Evolutionary conservation across 2,797 vertebrate species (phyloP), one percentile per base, ranked within the genome.

Genomic region (Onychomys arenicola): DNA sequence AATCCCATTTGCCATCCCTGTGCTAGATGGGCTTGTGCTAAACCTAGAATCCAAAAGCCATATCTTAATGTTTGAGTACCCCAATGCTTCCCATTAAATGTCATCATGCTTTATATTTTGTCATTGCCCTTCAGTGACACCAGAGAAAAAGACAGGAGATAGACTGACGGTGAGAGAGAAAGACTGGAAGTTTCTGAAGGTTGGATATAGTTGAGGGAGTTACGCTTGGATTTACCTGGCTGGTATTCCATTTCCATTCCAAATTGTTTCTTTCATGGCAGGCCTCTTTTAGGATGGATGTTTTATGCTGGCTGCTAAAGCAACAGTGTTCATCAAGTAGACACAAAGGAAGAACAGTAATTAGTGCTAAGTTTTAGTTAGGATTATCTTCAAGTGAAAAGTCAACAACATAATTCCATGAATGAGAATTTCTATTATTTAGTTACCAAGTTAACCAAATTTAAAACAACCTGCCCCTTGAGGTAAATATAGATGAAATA

Each of bases 401-500:
- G 37, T 82, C 73, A 46, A 49, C 86, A 67, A 94, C 88, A 86
- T 75, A n/a, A 83, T 93, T 85, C 92, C 19, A 89, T 57, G 23
- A 71, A 55, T 73, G 91, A 84, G 71, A 78, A 37, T 84, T 69
- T 93, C 67, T 89, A 11, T 73, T 87, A 17, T 73, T 80, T 92
- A 90, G 37, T 11, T 25, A 17, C 55, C 14, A 55, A 59, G 57
- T 59, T 59, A 84, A 49, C 43, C 34, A 52, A 91, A 86, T 19
- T 55, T 46, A n/a, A 83, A 91, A 94, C 63, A 78, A 65, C 40
- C 46, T 71, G 10, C 4, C 32, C 77, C 13, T 46, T 69, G 34
- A 84, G 57, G 5, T 95, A 93, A 96, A 94, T 59, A 40, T 6
- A 88, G 81, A 55, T 67, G 59, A 80, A 86, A 59, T 21, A 93